Evolutionary conservation across 2,113 vertebrate genomes (phyloP).

Genomic region (Salvelinus sp.): DNA sequence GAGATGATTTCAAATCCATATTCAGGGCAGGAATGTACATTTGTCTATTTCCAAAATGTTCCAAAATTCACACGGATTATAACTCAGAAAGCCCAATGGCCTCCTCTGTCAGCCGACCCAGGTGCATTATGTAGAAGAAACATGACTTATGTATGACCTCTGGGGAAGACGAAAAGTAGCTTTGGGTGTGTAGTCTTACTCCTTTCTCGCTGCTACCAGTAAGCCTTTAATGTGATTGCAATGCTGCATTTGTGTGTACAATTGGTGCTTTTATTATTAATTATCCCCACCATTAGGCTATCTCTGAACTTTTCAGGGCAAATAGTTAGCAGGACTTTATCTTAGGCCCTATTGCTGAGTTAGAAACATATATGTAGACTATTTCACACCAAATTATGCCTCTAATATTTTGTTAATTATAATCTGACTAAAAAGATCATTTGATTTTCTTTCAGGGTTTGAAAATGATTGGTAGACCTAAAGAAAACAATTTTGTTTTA

Average conservation of each 20-base stretch:
- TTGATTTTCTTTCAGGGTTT: too few species aligned
- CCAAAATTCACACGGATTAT: slow-evolving; percentile 3
- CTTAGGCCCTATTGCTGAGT: too few species aligned
- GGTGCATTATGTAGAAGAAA: slow-evolving; percentile 56
- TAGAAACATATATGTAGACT: too few species aligned
- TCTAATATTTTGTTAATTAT: too few species aligned
- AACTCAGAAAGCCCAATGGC: slow-evolving; percentile 14
- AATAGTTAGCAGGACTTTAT: slow-evolving; percentile 31
- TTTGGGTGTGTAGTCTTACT: not conserved
- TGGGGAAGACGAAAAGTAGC: slow-evolving; percentile 5
- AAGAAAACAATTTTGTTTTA: too few species aligned
- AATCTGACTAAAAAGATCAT: too few species aligned
- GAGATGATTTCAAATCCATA: not conserved
- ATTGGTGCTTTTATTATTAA: slow-evolving; percentile 12
- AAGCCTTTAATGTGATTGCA: slow-evolving; percentile 3
- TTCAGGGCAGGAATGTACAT: not conserved
- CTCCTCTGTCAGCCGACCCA: slow-evolving; percentile 28
- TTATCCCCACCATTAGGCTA: not conserved
- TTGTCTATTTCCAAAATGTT: not conserved
- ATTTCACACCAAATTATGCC: too few species aligned
- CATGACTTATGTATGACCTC: slow-evolving; percentile 52
- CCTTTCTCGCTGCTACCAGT: slow-evolving; percentile 11
- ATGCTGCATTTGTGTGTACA: slow-evolving; percentile 18
- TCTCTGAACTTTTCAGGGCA: slow-evolving; percentile 28
- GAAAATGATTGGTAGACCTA: too few species aligned